Conservation (phyloP, 2,888 invertebrate genomes). For the Deilephila porcellus region DNA sequence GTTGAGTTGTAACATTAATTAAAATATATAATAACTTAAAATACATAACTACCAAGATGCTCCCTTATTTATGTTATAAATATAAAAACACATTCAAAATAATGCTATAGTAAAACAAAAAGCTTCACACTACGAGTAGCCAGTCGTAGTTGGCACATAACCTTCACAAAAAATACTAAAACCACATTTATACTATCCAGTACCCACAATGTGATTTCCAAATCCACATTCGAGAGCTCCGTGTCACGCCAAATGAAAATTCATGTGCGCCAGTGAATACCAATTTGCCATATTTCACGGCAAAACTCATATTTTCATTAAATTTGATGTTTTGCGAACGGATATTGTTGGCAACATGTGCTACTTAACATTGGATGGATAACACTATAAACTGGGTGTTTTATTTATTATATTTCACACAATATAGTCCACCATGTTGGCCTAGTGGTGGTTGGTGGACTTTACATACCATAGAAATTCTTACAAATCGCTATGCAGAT, state of each 20-base stretch:
- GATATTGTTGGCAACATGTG: conserved; percentile 23
- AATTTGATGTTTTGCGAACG: conserved; percentile 35
- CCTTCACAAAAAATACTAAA: background rate
- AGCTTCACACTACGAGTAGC: background rate
- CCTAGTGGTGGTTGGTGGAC: too few species aligned
- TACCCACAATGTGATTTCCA: conserved; percentile 29
- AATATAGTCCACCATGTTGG: too few species aligned
- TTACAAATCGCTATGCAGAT: too few species aligned
- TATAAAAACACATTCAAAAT: too few species aligned
- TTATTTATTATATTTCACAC: too few species aligned
- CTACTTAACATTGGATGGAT: background rate
- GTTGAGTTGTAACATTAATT: too few species aligned
- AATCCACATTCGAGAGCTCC: conserved; percentile 34
- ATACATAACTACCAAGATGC: too few species aligned
- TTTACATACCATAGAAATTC: too few species aligned
- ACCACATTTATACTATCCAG: conserved; percentile 31
- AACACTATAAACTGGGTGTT: too few species aligned
- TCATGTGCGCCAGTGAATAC: conserved; percentile 35
- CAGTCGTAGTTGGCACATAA: background rate
- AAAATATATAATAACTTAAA: too few species aligned
- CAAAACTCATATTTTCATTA: conserved; percentile 35
- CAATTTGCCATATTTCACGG: conserved; percentile 39
- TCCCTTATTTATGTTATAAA: too few species aligned
- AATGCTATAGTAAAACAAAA: background rate
- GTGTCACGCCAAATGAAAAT: conserved; percentile 38